These are phyloP conservation scores for Nyctereutes procyonoides DNA, from an alignment of 2,113 vertebrate genomes.

Conservation along the genomic window DNA sequence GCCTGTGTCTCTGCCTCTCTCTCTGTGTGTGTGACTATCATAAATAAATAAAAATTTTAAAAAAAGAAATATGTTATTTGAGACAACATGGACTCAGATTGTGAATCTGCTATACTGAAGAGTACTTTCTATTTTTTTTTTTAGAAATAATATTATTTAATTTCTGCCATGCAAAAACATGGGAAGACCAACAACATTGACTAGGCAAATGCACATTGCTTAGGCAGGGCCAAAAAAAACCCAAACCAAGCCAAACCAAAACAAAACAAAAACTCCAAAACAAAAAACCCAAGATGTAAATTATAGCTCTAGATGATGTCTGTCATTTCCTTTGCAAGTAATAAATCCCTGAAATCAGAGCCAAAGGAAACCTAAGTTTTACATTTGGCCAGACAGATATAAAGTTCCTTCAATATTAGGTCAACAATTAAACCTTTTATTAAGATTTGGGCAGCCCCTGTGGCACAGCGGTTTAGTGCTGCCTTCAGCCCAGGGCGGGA, in stretches of 20 bases:
- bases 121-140: conserved; percentile 65
- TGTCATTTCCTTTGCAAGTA: conserved; percentile 60
- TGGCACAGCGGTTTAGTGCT: too few relatives aligned
- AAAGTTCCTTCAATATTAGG: conserved; percentile 38
- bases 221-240: neutral
- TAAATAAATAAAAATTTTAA: too few relatives aligned
- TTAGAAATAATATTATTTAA: conserved; percentile 72
- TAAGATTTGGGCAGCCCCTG: neutral
- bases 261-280: too few relatives aligned
- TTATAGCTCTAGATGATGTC: conserved; percentile 55
- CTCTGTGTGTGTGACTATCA: too few relatives aligned
- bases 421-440: neutral
- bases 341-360: conserved; percentile 55
- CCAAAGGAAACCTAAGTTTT: conserved; percentile 56
- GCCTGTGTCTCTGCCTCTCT: too few relatives aligned
- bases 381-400: neutral
- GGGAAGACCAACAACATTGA: conserved; percentile 51
- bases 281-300: conserved; percentile 50
- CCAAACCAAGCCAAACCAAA: neutral
- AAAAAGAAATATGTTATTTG: conserved; percentile 24
- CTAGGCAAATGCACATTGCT: conserved; percentile 30
- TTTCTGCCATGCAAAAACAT: conserved; percentile 62
- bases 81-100: neutral
- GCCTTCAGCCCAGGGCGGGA: too few relatives aligned
- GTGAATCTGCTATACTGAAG: conserved; percentile 25